A percentile compares a stretch with the other conserved stretches of the same genome.
These are phyloP conservation scores for Rhabditophanes sp. DNA, from an alignment of 2,888 invertebrate genomes.

Conservation along the genomic window DNA sequence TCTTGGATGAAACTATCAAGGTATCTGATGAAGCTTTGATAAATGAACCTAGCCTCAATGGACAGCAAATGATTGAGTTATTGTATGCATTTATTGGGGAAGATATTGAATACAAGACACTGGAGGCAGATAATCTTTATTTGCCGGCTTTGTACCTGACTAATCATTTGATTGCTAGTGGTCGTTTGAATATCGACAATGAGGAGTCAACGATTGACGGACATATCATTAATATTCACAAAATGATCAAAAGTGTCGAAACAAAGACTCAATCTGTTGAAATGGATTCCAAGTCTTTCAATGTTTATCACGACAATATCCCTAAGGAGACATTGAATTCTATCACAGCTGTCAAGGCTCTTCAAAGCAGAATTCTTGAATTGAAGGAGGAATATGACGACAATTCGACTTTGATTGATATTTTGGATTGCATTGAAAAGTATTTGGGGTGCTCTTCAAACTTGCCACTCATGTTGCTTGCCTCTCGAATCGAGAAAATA, in stretches of 20 bases:
- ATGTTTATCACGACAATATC: conserved; percentile 16
- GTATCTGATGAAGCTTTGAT: conserved; percentile 1
- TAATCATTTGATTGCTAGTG: too few species aligned
- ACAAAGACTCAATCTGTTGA: conserved; percentile 1
- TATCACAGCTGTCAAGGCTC: conserved; percentile 7
- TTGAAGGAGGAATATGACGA: conserved; percentile 15
- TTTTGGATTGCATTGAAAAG: conserved; percentile 17
- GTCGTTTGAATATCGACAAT: too few species aligned
- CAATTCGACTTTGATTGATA: conserved; percentile 20
- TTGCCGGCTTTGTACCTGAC: too few species aligned
- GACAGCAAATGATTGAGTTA: too few species aligned
- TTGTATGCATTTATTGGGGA: too few species aligned
- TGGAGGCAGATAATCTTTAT: too few species aligned
- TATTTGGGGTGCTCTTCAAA: conserved; percentile 45
- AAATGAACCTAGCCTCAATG: conserved; percentile 3
- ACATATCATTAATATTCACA: not conserved
- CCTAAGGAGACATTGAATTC: conserved; percentile 7
- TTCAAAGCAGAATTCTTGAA: conserved; percentile 2
- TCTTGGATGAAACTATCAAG: conserved; percentile 3
- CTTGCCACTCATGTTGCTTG: conserved; percentile 68
- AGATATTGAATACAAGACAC: too few species aligned
- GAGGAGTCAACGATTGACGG: too few species aligned
- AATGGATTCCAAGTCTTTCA: conserved; percentile 7
- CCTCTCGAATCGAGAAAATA: conserved; percentile 74
- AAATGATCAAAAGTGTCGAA: not conserved